Evolutionary conservation across 1,140 invertebrate genomes (phyloP), one percentile per base, ranked within the genome.

Genomic region (Euglossa dilemma): DNA sequence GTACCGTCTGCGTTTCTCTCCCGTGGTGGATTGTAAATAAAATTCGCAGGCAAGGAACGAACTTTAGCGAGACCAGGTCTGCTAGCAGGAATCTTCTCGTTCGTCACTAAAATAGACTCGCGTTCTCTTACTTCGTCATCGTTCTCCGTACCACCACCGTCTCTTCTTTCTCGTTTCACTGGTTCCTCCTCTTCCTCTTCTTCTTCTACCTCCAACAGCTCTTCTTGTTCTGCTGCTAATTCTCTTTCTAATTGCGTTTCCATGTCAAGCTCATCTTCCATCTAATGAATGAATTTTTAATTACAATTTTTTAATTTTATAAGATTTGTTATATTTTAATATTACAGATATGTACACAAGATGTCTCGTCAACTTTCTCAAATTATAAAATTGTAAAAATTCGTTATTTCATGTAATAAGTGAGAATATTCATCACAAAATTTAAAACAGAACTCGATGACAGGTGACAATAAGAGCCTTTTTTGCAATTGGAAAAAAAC

Each of bases 191-290:
- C 96, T 78, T 96, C 96, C 80, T 97, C 96, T 81, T 97, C 97
- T 86, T 97, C 97, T 86, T 97, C 96, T 71, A 96, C 95, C 80
- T 97, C 96, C 70, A 97, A 81, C 36, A 95, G 83, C 80, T 95
- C 95, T 66, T 95, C 94, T 69, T 96, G 95, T 85, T 96, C 95
- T 7, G 95, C 95, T 0, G 94, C 94, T 47, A 96, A 94, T 94
- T 98, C 98, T 74, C 97, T 95, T 92, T 98, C 97, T 18, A 98
- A 94, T 90, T 98, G 97, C 54, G 97, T 97, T 91, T 98, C 98
- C 96, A 98, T 97, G 87, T 98, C 98, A 75, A 97, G 95, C 93
- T 98, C 98, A 92, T 98, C 98, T 94, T 98, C 98, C 96, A 98
- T 97, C 95, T 98, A 63, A 59, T 8, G 61, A 72, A 14, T 0